Evolutionary conservation across 1,140 invertebrate genomes (phyloP).

Genomic region (Eumeta japonica): DNA sequence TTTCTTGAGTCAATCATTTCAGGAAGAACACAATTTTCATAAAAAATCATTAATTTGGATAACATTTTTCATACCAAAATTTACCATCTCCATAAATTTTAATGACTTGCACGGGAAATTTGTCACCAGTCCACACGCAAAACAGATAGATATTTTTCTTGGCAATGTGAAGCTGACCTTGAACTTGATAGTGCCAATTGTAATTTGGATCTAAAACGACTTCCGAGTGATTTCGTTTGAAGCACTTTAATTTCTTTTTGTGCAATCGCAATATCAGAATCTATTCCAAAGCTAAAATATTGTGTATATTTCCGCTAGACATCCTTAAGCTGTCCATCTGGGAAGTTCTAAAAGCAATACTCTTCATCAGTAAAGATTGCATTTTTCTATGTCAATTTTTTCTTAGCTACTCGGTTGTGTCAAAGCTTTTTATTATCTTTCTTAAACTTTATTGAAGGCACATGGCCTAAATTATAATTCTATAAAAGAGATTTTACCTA

Average conservation of each 20-base stretch:
- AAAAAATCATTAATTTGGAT: constrained; percentile 9
- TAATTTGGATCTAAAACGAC: constrained; percentile 9
- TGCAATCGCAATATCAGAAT: constrained; percentile 5
- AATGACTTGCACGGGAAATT: constrained; percentile 3
- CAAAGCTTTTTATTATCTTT: too few species aligned
- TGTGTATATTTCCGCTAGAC: constrained; percentile 8
- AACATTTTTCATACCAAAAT: constrained; percentile 8
- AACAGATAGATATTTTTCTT: constrained; percentile 7
- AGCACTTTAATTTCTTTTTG: constrained; percentile 8
- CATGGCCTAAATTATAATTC: too few species aligned
- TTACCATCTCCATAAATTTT: constrained; percentile 5
- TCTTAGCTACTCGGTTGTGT: too few species aligned
- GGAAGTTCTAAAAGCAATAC: too few species aligned
- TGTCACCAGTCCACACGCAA: constrained; percentile 6
- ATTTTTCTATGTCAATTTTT: too few species aligned
- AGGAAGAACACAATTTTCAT: constrained; percentile 6
- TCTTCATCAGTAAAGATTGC: too few species aligned
- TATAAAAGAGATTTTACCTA: too few species aligned
- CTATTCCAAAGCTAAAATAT: constrained; percentile 4
- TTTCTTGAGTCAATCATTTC: constrained; percentile 10
- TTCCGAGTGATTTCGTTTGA: constrained; percentile 3
- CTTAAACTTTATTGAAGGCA: too few species aligned
- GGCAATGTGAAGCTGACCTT: constrained; percentile 14
- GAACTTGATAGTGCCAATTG: constrained; percentile 17
- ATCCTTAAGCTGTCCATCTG: constrained; percentile 7